Evolutionary conservation across 2,113 vertebrate species (phyloP).

Genomic region (Ptilorrhoa leucosticta): DNA sequence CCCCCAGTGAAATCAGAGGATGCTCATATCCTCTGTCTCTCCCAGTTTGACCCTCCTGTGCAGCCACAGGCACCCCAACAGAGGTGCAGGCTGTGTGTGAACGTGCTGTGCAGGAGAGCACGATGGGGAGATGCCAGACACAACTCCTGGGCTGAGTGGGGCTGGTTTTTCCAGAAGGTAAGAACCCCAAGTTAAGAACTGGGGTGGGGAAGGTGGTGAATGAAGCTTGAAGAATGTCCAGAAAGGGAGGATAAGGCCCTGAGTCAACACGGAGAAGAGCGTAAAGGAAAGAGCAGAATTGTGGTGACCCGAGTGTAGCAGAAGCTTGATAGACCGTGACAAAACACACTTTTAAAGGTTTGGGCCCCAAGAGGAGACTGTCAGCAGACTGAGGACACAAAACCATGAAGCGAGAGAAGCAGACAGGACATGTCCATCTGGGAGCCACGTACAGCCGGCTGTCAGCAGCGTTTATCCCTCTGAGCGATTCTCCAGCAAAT

Average conservation of each 20-base stretch:
- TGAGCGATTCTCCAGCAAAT: background rate
- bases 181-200: background rate
- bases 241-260: background rate
- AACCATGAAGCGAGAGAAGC: background rate
- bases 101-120: fast-evolving
- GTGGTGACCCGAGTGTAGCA: background rate
- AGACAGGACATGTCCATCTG: constrained; percentile 13
- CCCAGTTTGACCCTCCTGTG: fast-evolving
- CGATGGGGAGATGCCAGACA: fast-evolving
- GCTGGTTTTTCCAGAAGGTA: background rate
- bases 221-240: background rate
- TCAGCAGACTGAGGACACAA: background rate
- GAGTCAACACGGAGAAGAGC: background rate
- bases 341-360: constrained; percentile 24
- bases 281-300: background rate
- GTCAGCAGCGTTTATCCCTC: background rate
- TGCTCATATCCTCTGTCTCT: background rate
- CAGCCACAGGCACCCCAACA: background rate
- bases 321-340: constrained; percentile 8
- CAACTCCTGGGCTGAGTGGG: background rate
- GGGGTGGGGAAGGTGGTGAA: background rate
- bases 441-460: background rate
- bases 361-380: constrained; percentile 10
- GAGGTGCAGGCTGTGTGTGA: background rate
- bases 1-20: background rate